Evolutionary conservation across 2,888 invertebrate genomes (phyloP), one percentile per base, ranked within the genome.

Genomic region (Drosophila paranaensis): DNA sequence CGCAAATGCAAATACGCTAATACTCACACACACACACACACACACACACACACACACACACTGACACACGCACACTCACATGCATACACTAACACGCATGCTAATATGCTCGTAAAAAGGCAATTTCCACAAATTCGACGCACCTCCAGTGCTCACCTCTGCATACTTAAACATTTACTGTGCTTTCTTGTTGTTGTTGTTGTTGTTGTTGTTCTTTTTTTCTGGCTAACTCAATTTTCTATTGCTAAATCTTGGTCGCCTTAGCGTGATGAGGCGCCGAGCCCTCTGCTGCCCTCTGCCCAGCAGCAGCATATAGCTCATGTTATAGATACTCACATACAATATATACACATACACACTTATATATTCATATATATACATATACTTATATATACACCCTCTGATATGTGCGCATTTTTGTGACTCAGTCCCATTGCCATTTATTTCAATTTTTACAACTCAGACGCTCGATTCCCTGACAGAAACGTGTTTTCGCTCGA

Each of bases 101-200:
- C 77, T 83, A 89, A 89, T 91, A 81, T 76, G 82, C 86, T 89
- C 88, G 90, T 90, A 90, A 90, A 90, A 91, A 90, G 84, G 82
- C 85, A 90, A 90, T 90, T 90, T 91, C 80, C 78, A 81, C 82
- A 81, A 86, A 87, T 76, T 79, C 72, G 57, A 61, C 51, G 56
- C 73, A 61, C 50, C 74, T 66, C 33, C 85, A 56, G 72, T 50
- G 48, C 68, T 61, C 81, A 80, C 74, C 83, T 87, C 79, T 60
- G 64, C 69, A 69, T 79, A 58, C 71, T 77, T 78, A 74, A 68
- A 60, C 53, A 71, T 75, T 76, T 64, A 64, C 66, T 50, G 51
- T 56, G 51, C 67, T 71, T 65, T 72, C 27, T 51, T 63, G 42
- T 70, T 73, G 57, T 40, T 55, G 30, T 60, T 60, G 27, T 20